Base-by-base conservation (phyloP, 2,113 vertebrate species). In the Trochalopteron elliotii region DNA sequence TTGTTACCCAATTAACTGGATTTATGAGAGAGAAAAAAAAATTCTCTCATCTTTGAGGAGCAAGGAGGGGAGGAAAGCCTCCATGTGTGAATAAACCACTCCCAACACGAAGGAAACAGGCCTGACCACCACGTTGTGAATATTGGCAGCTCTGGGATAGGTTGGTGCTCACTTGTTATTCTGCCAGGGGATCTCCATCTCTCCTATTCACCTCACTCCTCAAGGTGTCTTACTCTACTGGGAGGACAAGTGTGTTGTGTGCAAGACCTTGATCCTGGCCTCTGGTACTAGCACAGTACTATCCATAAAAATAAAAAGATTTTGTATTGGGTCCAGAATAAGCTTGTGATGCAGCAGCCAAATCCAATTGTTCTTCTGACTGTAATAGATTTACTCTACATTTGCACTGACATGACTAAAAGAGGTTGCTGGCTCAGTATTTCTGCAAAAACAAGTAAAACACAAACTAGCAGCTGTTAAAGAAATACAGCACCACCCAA, bases 361-460 rank as follows among this genome's bases (percentile, higher is more conserved):
- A 94, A 90, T 39, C 52, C 50, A 83, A 5, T 33, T 72, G 49
- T 69, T 91, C 37, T 87, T 90, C 71, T 67, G 11, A 37, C 70
- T 93, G 47, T 67, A 95, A 94, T 40, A 63, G 79, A 80, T 94
- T 96, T 96, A 80, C 19, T 81, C 55, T 74, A 55, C 76, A 83
- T 95, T 89, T 89, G 79, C 70, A 93, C 23, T 87, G 94, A 92
- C 76, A 63, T 83, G 50, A 81, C 83, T 92, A 59, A 92, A 91
- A 83, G 92, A 40, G 49, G 64, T 81, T 96, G 76, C 76, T 96
- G 76, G 89, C 91, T 90, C 80, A 71, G 89, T 90, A 81, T 67
- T 93, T 92, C 80, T 78, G 72, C n/a, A 92, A 90, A 93, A 95
- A 65, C 71, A 92, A 90, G 82, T 55, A 86, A 88, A 91, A 94